Evolutionary conservation across 2,888 invertebrate genomes (phyloP).

Genomic region (Colostygia pectinataria): DNA sequence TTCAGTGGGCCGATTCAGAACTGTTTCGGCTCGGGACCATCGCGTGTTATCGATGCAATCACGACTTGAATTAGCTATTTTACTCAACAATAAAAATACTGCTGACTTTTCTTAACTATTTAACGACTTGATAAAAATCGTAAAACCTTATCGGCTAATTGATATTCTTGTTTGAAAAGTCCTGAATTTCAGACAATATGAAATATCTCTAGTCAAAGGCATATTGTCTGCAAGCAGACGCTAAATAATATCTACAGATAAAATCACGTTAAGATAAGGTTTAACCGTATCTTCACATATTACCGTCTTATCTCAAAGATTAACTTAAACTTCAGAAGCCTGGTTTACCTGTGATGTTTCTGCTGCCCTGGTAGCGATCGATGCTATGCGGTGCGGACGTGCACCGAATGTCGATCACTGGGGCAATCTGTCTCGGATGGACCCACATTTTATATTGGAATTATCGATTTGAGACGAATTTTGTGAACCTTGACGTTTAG

Average conservation of each 20-base stretch:
- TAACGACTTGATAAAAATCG: constrained; percentile 6
- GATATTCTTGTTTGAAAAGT: too few species aligned
- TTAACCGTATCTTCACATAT: constrained; percentile 6
- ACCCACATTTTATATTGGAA: constrained; percentile 24
- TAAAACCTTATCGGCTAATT: constrained; percentile 7
- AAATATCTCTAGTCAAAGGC: not conserved
- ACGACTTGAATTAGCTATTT: constrained; percentile 16
- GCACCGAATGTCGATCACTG: constrained; percentile 26
- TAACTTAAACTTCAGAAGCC: constrained; percentile 10
- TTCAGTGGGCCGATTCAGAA: constrained; percentile 25
- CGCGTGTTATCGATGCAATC: constrained; percentile 27
- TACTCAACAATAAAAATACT: constrained; percentile 13
- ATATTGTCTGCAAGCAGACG: not conserved
- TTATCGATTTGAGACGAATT: constrained; percentile 20
- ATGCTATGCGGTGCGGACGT: constrained; percentile 33
- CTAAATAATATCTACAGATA: not conserved
- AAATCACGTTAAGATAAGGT: constrained; percentile 2
- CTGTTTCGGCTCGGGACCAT: constrained; percentile 17
- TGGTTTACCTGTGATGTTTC: constrained; percentile 21
- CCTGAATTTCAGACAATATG: not conserved
- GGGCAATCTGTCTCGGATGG: constrained; percentile 26
- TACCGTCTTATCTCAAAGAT: constrained; percentile 8
- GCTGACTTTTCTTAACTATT: constrained; percentile 6
- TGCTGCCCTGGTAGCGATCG: constrained; percentile 24
- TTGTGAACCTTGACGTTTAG: constrained; percentile 22